These are phyloP conservation scores for Dinocampus coccinellae DNA, from an alignment of 2,888 invertebrate genomes.

Conservation along the genomic window DNA sequence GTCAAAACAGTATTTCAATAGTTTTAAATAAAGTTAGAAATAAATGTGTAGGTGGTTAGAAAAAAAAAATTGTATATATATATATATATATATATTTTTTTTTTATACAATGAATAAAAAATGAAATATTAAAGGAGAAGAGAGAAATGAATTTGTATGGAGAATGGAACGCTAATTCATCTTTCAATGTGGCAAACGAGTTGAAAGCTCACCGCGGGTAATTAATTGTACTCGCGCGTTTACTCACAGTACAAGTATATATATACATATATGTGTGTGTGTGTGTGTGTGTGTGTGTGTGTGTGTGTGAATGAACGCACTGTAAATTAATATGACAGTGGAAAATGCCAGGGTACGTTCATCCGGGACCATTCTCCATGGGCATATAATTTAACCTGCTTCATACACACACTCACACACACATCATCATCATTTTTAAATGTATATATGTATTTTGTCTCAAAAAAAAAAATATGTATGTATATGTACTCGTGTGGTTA, in stretches of 20 bases:
- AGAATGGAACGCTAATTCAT: conserved; percentile 57
- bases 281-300: too few species aligned
- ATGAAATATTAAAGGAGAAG: too few species aligned
- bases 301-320: conserved; percentile 41
- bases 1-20: not conserved
- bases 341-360: conserved; percentile 45
- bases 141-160: not conserved
- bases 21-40: not conserved
- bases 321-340: conserved; percentile 58
- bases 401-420: not conserved
- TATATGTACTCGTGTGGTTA: not conserved
- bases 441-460: not conserved
- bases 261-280: too few species aligned
- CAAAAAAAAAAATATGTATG: too few species aligned
- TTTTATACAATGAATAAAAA: too few species aligned
- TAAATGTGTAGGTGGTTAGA: conserved; percentile 18
- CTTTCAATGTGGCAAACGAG: conserved; percentile 56
- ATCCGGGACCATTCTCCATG: not conserved
- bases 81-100: not conserved
- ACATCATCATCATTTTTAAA: not conserved
- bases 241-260: conserved; percentile 30
- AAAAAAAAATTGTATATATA: conserved; percentile 16
- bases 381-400: not conserved
- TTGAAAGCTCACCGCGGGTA: conserved; percentile 58
- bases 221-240: conserved; percentile 62